phyloP scores from a whole-genome alignment of 2,888 invertebrate genomes.

The Sympetrum striolatum region DNA sequence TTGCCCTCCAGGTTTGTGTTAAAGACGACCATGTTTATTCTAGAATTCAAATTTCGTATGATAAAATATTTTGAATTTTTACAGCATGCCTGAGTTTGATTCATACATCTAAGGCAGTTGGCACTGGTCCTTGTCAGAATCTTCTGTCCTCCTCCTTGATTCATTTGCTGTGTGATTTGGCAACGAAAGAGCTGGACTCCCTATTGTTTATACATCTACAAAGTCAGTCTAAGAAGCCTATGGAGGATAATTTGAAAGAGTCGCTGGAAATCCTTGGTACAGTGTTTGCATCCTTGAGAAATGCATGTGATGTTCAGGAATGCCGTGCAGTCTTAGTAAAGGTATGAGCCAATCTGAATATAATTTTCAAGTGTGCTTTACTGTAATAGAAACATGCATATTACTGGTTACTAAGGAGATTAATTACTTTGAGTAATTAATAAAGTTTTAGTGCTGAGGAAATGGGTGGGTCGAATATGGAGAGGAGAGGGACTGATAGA shows the following conservation, averaged over 20 bases:
- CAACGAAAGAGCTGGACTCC: constrained; percentile 63
- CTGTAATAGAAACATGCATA: too few relatives aligned
- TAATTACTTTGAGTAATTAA: too few relatives aligned
- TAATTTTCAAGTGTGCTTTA: too few relatives aligned
- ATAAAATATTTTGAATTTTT: constrained; percentile 48
- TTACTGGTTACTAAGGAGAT: too few relatives aligned
- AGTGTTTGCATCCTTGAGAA: constrained; percentile 62
- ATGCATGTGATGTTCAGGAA: constrained; percentile 66
- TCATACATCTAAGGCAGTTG: constrained; percentile 62
- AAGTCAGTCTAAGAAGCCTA: background rate
- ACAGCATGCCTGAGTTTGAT: constrained; percentile 63
- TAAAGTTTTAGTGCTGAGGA: too few relatives aligned
- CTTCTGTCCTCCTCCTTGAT: constrained; percentile 63
- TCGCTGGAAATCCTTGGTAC: constrained; percentile 60
- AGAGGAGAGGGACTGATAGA: too few relatives aligned
- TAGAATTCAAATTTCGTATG: background rate
- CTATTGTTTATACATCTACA: background rate
- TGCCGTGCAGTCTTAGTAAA: constrained; percentile 69
- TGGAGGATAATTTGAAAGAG: constrained; percentile 53
- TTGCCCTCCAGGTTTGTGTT: constrained; percentile 65
- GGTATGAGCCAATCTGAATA: constrained; percentile 57
- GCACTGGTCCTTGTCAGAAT: constrained; percentile 62
- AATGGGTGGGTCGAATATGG: too few relatives aligned
- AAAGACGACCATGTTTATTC: background rate
- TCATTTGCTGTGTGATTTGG: constrained; percentile 61